Conservation (phyloP, 2,888 invertebrate species). For the Notodonta ziczac region DNA sequence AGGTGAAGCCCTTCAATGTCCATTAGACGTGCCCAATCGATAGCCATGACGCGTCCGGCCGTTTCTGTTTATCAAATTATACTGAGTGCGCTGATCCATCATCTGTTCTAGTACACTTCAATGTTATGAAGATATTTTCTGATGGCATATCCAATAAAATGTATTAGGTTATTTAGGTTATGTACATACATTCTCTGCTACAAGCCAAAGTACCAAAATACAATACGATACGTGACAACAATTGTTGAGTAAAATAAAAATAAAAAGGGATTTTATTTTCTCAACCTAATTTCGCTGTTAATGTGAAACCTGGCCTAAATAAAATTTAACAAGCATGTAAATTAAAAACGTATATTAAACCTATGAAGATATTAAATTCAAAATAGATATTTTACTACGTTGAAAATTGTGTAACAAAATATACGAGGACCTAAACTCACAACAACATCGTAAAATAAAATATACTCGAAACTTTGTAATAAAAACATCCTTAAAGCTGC, state of each 20-base stretch:
- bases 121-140: neutral
- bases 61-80: conserved; percentile 51
- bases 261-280: too few species aligned
- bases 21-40: conserved; percentile 58
- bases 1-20: conserved; percentile 57
- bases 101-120: conserved; percentile 18
- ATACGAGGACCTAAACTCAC: neutral
- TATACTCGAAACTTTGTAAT: conserved; percentile 1
- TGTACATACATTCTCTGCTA: too few species aligned
- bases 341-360: neutral
- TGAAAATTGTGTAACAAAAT: neutral
- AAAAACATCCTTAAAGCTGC: conserved; percentile 1
- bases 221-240: too few species aligned
- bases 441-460: neutral
- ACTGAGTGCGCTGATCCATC: conserved; percentile 44
- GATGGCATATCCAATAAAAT: neutral
- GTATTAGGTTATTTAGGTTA: neutral
- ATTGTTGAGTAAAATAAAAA: too few species aligned
- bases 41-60: conserved; percentile 40
- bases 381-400: neutral
- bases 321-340: neutral
- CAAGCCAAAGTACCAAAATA: too few species aligned
- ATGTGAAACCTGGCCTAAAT: too few species aligned
- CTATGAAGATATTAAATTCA: neutral
- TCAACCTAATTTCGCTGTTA: too few species aligned